A percentile compares a stretch with the other conserved stretches of the same genome.
These are phyloP conservation scores for Leptopilina clavipes DNA, from an alignment of 1,140 invertebrate species.

Conservation along the genomic window DNA sequence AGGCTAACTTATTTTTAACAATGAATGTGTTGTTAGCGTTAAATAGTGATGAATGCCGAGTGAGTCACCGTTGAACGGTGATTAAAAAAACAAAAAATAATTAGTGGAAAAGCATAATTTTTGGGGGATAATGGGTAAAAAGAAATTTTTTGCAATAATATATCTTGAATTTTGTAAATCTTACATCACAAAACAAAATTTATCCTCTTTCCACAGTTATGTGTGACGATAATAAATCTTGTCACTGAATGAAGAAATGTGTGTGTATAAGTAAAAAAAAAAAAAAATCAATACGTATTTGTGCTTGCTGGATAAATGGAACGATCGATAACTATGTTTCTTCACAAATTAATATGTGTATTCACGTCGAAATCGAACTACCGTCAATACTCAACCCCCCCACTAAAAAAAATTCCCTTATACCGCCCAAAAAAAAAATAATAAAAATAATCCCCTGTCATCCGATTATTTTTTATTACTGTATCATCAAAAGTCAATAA, in stretches of 20 bases:
- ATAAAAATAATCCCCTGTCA: neutral
- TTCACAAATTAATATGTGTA: conserved; percentile 58
- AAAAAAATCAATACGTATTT: conserved; percentile 52
- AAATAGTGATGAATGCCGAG: conserved; percentile 29
- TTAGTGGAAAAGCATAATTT: too few relatives aligned
- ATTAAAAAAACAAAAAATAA: too few relatives aligned
- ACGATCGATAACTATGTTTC: conserved; percentile 58
- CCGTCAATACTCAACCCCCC: conserved; percentile 43
- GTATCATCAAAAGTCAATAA: conserved; percentile 50
- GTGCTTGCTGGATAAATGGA: conserved; percentile 67
- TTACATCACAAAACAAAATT: too few relatives aligned
- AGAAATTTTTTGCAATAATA: too few relatives aligned
- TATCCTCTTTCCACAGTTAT: neutral
- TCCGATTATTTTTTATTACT: conserved; percentile 47
- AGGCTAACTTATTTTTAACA: conserved; percentile 62
- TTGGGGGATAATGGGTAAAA: too few relatives aligned
- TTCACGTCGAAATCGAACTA: conserved; percentile 56
- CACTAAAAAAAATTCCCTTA: conserved; percentile 29
- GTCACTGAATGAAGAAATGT: neutral
- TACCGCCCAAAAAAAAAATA: conserved; percentile 34
- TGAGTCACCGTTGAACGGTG: conserved; percentile 15
- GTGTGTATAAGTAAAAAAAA: conserved; percentile 9
- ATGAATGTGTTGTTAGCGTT: conserved; percentile 59
- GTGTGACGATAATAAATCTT: neutral
- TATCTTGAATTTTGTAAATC: too few relatives aligned